Evolutionary conservation across 2,113 vertebrate genomes (phyloP).

Genomic region (Todiramphus saurophagus): DNA sequence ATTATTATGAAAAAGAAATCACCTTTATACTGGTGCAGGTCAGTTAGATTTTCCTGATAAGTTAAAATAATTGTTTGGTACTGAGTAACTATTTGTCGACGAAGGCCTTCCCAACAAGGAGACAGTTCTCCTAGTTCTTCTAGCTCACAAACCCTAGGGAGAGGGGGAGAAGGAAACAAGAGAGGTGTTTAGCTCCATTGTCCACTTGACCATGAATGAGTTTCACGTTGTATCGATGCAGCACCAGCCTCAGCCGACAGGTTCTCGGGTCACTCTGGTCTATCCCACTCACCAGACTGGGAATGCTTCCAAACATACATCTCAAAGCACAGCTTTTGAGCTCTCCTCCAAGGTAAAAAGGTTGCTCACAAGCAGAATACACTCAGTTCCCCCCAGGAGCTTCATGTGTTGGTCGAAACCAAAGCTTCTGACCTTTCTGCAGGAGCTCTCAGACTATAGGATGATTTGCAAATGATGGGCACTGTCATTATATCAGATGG

Average conservation of each 20-base stretch:
- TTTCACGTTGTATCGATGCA: neutral
- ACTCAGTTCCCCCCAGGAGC: neutral
- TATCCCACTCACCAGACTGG: neutral
- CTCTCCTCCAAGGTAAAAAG: neutral
- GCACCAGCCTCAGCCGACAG: neutral
- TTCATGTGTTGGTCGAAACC: neutral
- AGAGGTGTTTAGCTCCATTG: neutral
- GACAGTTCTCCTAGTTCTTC: constrained; percentile 95
- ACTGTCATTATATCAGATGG: neutral
- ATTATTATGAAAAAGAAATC: neutral
- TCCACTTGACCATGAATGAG: neutral
- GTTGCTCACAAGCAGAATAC: neutral
- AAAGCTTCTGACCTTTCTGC: neutral
- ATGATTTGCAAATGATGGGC: neutral
- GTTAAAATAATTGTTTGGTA: constrained; percentile 92
- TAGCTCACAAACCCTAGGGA: constrained; percentile 88
- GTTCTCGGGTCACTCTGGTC: neutral
- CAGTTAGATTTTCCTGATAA: constrained; percentile 91
- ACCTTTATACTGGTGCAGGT: constrained; percentile 95
- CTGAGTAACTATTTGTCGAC: constrained; percentile 93
- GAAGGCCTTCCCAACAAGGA: constrained; percentile 95
- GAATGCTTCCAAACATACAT: neutral
- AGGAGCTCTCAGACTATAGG: neutral
- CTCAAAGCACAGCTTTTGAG: neutral
- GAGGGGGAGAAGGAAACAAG: no score